A percentile compares a stretch with the other conserved stretches of the same genome.
phyloP scores from a whole-genome alignment of 2,888 invertebrate species.

The Chrysopilus asiliformis region DNA sequence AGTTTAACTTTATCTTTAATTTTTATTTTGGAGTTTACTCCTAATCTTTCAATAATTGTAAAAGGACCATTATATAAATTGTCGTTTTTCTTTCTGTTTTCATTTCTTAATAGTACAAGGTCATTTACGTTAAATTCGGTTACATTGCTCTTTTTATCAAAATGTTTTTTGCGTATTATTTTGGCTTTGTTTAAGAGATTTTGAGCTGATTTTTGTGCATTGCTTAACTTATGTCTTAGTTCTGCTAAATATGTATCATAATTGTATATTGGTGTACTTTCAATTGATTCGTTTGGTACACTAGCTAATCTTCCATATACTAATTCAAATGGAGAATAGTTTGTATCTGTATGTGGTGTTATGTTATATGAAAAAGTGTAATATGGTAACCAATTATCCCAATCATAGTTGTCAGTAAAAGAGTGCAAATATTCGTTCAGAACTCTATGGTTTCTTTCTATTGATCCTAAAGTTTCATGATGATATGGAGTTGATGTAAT shows the following conservation, averaged over 20 bases:
- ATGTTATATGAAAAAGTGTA: background rate
- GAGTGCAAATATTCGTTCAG: slow-evolving; percentile 9
- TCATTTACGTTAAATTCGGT: background rate
- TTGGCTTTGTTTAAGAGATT: background rate
- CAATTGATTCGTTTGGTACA: background rate
- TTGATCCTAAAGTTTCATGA: slow-evolving; percentile 11
- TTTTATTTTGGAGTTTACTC: background rate
- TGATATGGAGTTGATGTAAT: slow-evolving; percentile 10
- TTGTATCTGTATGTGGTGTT: background rate
- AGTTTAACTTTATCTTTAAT: background rate
- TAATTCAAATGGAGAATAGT: background rate
- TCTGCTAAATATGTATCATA: background rate
- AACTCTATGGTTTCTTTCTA: slow-evolving; percentile 12
- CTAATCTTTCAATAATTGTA: background rate
- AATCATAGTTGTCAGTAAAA: background rate
- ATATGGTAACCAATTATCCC: background rate
- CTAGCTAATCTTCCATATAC: background rate
- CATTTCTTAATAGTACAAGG: background rate
- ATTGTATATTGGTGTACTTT: no score
- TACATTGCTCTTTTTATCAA: background rate
- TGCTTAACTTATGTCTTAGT: background rate
- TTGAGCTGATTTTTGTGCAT: background rate
- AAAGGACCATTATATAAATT: no score
- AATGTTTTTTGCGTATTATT: background rate
- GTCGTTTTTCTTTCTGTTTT: no score